Evolutionary conservation across 1,140 invertebrate species (phyloP), one percentile per base, ranked within the genome.

Genomic region (Anoplolepis gracilipes): DNA sequence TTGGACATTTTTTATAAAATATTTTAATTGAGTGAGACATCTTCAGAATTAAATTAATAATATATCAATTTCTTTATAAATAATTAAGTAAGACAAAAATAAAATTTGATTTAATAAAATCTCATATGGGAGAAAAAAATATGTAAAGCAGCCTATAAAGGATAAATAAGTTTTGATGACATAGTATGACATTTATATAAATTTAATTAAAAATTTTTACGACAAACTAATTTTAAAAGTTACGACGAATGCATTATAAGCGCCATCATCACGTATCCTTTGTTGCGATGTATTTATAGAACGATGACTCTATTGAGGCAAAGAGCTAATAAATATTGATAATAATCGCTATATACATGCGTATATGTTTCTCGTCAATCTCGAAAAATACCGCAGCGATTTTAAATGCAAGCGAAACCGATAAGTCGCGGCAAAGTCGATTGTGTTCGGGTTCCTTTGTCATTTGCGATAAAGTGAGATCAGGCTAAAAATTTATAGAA

Each of bases 231-330:
- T 49, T 49, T 64, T 53, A 33, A 13, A 33, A 53, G 8, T 65
- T 78, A 65, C n/a, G n/a, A 65, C n/a, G 28, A 62, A 46, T 39
- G 7, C 16, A 13, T 11, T 75, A 22, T 75, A 61, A 39, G 70
- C 39, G 42, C 28, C 10, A 30, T 65, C 33, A 5, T n/a, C 65
- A 33, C 67, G 25, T 73, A 49, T 33, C 61, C 59, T 84, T 84
- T 84, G 57, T 86, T 67, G 57, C 25, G n/a, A 4, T 8, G 13
- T 84, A 86, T 86, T 86, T 86, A 86, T 84, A 84, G 85, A 86
- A 86, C 46, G 49, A 86, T 86, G 85, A 84, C 81, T 85, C 72
- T 76, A 69, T 85, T 81, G 79, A 76, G 36, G 61, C 39, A 84
- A 53, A 55, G 62, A 65, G 77, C 42, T 55, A 85, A 81, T 85